Base-by-base conservation (phyloP, 92 coral and sea anemone species). In the Epizoanthus illoricatus region DNA sequence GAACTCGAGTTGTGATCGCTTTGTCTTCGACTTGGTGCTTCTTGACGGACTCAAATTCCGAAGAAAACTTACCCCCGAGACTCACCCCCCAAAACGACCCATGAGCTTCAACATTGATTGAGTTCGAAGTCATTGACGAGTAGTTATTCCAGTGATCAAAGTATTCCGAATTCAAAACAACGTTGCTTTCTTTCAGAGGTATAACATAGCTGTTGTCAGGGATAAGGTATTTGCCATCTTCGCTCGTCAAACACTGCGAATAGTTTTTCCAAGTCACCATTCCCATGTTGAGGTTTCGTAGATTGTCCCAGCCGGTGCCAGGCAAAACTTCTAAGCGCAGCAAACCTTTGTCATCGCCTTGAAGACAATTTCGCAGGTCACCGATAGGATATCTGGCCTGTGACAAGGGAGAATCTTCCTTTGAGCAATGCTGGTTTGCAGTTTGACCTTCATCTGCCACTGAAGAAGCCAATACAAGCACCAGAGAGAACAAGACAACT, bases 301-400 rank as follows among this genome's bases (percentile, higher is more conserved):
- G 81, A 68, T 92, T 92, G 43, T 94, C 98, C 98, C 98, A 94
- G 39, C 97, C 97, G 3, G 88, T 76, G 13, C 96, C 98, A 1
- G 98, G 98, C 10, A 94, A 91, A 75, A 90, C 95, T 66, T 94
- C 98, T 52, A 94, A 72, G 15, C 98, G 95, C 45, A 79, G 76
- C 72, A 89, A 62, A 40, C 75, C 82, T 24, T 73, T 73, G 7
- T 82, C 21, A 11, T 85, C 86, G 2, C 28, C 82, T 62, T 63
- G 82, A 8, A 88, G 85, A 68, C 98, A 94, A 65, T 80, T 81
- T 52, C 92, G 63, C 23, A 86, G 91, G 80, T 94, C 96, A 41
- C 98, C 98, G 47, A 84, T 16, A 2, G 90, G 94, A 54, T 73
- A 90, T 17, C 58, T 20, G 49, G 52, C 39, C 42, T 41, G 76